Conservation (phyloP, 1,140 invertebrate species). For the Bombus superbus region DNA sequence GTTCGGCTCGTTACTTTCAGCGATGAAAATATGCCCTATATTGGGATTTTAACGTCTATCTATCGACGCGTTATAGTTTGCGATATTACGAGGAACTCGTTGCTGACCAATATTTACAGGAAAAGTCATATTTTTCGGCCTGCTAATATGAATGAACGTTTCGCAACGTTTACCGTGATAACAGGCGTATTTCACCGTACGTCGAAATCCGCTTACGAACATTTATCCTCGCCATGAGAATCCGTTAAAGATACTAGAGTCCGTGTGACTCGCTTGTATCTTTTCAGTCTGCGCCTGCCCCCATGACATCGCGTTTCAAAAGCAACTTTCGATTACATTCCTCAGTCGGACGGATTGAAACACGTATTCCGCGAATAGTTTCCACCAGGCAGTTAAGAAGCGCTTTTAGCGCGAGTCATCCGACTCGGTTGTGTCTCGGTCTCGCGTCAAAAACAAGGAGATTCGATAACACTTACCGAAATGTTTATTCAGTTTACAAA, state of each 20-base stretch:
- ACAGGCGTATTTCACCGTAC: conserved; percentile 33
- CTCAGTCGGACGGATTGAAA: background rate
- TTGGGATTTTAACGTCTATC: conserved; percentile 15
- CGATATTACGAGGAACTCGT: conserved; percentile 21
- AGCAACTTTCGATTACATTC: background rate
- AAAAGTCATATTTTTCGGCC: conserved; percentile 38
- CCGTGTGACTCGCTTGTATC: background rate
- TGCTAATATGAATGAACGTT: conserved; percentile 31
- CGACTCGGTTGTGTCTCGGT: no score
- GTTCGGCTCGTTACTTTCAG: background rate
- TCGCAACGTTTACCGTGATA: conserved; percentile 28
- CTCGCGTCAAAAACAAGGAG: no score
- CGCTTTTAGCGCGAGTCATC: background rate
- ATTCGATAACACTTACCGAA: no score
- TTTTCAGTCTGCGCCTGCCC: background rate
- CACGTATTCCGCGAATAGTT: background rate
- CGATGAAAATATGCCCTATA: conserved; percentile 17
- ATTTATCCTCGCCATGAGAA: conserved; percentile 21
- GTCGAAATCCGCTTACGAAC: conserved; percentile 44
- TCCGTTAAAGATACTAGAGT: background rate
- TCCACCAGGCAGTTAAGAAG: background rate
- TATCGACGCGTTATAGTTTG: background rate
- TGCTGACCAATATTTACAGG: conserved; percentile 36
- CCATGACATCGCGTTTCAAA: background rate
- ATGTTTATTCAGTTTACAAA: no score